Base-by-base conservation (phyloP, 2,888 invertebrate species). In the Caenorhabditis wallacei region DNA sequence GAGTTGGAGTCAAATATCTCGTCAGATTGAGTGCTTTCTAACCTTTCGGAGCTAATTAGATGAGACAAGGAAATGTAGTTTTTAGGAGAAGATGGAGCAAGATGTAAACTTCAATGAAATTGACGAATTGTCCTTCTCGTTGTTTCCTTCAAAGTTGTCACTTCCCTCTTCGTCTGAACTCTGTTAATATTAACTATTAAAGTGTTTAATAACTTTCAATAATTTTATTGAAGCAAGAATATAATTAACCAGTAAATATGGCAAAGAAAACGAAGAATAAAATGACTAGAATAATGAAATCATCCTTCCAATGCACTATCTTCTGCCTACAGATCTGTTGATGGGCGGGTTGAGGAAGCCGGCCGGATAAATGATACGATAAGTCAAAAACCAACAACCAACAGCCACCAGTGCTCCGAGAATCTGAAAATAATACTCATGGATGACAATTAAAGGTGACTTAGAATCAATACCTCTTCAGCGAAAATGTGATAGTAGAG, bases 401-500 rank as follows among this genome's bases (percentile, higher is more conserved):
- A 90, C 82, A 2, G 89, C 91, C 22, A 85, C 74, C 0, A 85
- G 56, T 0, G 87, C 90, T 37, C 90, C 91, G 20, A 89, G 78
- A n/a, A 87, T 80, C 87, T 88, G 61, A 26, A 85, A 74, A 64
- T 26, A 3, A 37, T 43, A 57, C 20, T n/a, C 7, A 3, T 64
- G n/a, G 10, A 56, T 18, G 1, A 20, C 51, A 30, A 30, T 30
- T 5, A 30, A 30, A 30, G 30, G 30, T 30, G n/a, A n/a, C n/a
- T n/a, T n/a, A n/a, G n/a, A 30, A 30, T 30, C 30, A 30, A 30
- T 30, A 98, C 95, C 92, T 99, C 98, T 92, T 99, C 97, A 30
- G 96, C 95, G 95, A 98, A 96, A 64, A 95, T 95, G 92, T 99
- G 99, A 93, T 97, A 98, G 92, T 98, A 99, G 8, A 98, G 92